A percentile compares a stretch with the other conserved stretches of the same genome.
Conservation (phyloP, 2,888 invertebrate genomes). For the Metacarcinus magister region DNA sequence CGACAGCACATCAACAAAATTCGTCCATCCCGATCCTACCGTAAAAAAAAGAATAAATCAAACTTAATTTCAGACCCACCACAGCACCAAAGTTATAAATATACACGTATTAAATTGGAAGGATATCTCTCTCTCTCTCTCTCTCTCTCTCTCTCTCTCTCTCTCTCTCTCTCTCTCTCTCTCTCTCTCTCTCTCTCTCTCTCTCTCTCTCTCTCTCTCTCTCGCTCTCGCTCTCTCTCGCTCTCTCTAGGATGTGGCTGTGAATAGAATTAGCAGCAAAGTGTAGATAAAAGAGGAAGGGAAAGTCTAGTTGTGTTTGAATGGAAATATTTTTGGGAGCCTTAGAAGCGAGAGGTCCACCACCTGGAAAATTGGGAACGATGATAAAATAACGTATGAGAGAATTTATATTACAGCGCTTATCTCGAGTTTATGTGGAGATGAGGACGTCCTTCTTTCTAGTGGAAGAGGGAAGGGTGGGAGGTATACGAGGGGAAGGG, state of each 20-base stretch:
- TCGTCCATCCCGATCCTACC: too few species aligned
- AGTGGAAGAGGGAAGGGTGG: neutral
- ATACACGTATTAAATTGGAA: too few species aligned
- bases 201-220: neutral
- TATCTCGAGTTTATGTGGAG: slow-evolving; percentile 26
- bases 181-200: too few species aligned
- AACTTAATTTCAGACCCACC: too few species aligned
- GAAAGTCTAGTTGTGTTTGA: slow-evolving; percentile 5
- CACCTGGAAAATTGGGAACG: neutral
- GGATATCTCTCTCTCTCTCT: too few species aligned
- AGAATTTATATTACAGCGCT: slow-evolving; percentile 12
- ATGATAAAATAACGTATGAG: slow-evolving; percentile 6
- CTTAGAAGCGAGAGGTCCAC: neutral
- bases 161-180: too few species aligned
- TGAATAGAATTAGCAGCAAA: neutral
- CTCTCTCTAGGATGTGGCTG: neutral
- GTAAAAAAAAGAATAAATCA: too few species aligned
- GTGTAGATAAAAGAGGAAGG: neutral
- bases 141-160: too few species aligned
- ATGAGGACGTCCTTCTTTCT: neutral
- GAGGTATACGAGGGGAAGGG: neutral
- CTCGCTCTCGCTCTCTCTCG: neutral
- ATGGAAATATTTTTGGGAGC: neutral
- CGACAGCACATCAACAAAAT: too few species aligned
- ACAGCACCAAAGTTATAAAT: too few species aligned